Evolutionary conservation across 2,113 vertebrate genomes (phyloP).

Genomic region (Ceratotherium simum): DNA sequence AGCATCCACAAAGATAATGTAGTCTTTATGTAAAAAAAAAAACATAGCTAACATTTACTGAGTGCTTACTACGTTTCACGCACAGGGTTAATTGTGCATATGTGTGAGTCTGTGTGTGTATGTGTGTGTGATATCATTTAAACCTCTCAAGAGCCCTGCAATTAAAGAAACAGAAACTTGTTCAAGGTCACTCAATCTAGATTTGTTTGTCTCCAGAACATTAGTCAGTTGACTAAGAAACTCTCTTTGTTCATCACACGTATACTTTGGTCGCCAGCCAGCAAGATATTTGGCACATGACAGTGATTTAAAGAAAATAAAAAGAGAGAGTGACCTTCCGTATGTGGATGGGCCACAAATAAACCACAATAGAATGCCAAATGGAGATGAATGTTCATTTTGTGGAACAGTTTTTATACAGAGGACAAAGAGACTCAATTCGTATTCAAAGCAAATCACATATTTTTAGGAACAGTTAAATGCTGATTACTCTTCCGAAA

Average conservation of each 20-base stretch:
- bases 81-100: neutral
- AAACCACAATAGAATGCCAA: neutral
- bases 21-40: neutral
- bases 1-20: neutral
- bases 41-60: neutral
- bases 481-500: conserved; percentile 42
- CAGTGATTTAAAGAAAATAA: neutral
- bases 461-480: conserved; percentile 56
- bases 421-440: conserved; percentile 58
- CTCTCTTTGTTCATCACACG: neutral
- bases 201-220: neutral
- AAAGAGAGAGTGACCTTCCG: neutral
- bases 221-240: neutral
- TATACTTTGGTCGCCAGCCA: neutral
- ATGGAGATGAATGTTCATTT: neutral
- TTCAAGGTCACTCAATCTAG: neutral
- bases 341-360: neutral
- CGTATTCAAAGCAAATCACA: conserved; percentile 46
- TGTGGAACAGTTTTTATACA: neutral
- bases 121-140: neutral
- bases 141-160: neutral
- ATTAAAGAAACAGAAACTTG: neutral
- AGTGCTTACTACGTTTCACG: neutral
- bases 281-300: neutral
- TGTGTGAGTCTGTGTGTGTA: neutral